These are phyloP conservation scores for Caenorhabditis sulstoni DNA, from an alignment of 2,888 invertebrate genomes.

Conservation along the genomic window DNA sequence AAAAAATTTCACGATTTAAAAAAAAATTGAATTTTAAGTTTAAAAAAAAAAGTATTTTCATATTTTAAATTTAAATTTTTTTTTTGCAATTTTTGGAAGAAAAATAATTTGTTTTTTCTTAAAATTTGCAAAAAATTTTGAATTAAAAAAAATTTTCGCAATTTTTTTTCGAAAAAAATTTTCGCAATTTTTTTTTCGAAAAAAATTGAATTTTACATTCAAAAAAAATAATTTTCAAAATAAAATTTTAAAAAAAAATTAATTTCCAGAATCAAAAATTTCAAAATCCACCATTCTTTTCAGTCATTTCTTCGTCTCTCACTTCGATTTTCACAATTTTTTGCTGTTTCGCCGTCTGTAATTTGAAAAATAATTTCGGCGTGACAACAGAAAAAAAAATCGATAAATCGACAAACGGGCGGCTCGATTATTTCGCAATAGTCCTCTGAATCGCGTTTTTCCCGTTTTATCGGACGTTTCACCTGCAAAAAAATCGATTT, in stretches of 20 bases:
- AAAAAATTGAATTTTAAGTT: not conserved
- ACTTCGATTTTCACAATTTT: not conserved
- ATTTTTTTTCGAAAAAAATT: not conserved
- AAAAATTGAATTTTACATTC: not conserved
- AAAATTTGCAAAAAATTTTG: no score
- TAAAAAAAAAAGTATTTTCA: no score
- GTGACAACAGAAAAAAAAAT: not conserved
- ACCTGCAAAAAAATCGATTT: no score
- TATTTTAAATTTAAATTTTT: not conserved
- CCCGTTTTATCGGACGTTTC: no score
- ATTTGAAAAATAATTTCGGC: not conserved
- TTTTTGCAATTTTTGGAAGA: not conserved
- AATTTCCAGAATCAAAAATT: not conserved
- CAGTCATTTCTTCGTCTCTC: not conserved
- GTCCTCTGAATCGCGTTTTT: not conserved
- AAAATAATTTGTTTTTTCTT: not conserved
- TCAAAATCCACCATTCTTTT: no score
- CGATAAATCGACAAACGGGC: not conserved
- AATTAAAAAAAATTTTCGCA: no score
- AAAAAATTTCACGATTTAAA: not conserved
- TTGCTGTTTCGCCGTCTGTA: not conserved
- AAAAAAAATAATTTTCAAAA: not conserved
- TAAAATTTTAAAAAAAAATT: not conserved
- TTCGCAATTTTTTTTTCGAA: not conserved
- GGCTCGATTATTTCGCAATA: constrained; percentile 7